phyloP scores from a whole-genome alignment of 92 coral and sea anemone species.

The Epizoanthus rinbou region DNA sequence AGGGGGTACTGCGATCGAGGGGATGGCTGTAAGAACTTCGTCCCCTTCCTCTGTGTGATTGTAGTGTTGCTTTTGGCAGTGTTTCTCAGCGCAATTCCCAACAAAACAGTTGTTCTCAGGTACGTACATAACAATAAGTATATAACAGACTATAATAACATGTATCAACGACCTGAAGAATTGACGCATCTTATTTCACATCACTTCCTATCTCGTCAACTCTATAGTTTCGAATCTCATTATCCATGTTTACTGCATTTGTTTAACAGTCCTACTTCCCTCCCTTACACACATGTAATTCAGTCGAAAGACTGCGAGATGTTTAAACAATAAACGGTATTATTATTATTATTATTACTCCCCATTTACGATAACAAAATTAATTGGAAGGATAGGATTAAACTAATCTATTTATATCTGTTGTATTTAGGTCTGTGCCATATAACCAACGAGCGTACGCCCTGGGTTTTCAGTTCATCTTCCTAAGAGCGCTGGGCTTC shows the following conservation, averaged over 20 bases:
- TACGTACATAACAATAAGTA: conserved; percentile 39
- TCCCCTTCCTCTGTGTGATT: conserved; percentile 58
- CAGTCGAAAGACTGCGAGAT: no score
- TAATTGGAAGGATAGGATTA: background rate
- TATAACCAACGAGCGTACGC: conserved; percentile 88
- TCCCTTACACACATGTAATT: no score
- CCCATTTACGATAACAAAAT: background rate
- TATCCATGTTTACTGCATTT: no score
- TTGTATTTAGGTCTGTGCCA: conserved; percentile 68
- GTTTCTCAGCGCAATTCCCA: conserved; percentile 74
- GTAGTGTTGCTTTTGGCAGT: conserved; percentile 64
- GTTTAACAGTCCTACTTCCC: no score
- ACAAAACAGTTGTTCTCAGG: conserved; percentile 88
- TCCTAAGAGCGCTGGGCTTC: conserved; percentile 62
- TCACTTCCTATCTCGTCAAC: no score
- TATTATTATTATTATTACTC: no score
- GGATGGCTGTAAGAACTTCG: conserved; percentile 80
- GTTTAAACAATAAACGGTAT: no score
- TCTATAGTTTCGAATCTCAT: no score
- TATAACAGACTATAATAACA: background rate
- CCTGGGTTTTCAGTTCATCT: conserved; percentile 75
- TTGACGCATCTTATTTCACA: no score
- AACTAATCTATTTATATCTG: background rate
- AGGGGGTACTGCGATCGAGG: conserved; percentile 82
- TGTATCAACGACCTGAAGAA: background rate